Evolutionary conservation across 1,140 invertebrate species (phyloP).

Genomic region (Anastatus disparis): DNA sequence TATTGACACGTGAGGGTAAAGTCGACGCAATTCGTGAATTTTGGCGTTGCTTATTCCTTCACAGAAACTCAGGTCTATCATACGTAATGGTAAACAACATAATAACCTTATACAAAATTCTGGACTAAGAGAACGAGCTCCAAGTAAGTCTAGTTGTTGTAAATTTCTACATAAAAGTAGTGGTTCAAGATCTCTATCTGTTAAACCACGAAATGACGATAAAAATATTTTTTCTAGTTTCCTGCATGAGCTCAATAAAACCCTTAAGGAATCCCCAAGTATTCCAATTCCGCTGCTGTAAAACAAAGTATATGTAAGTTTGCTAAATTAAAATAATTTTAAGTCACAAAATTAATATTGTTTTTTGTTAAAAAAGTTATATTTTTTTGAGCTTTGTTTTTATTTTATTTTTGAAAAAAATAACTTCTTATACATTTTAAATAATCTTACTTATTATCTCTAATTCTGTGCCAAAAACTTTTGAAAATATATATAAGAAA

Average conservation of each 20-base stretch:
- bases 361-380: no score
- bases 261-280: slow-evolving; percentile 65
- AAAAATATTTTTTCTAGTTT: slow-evolving; percentile 81
- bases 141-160: slow-evolving; percentile 85
- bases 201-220: slow-evolving; percentile 80
- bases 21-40: slow-evolving; percentile 71
- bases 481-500: no score
- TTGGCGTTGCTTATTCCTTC: slow-evolving; percentile 78
- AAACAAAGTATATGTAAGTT: slow-evolving; percentile 32
- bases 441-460: no score
- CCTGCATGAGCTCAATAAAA: slow-evolving; percentile 69
- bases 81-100: slow-evolving; percentile 70
- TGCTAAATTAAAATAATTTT: no score
- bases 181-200: slow-evolving; percentile 79
- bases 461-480: no score
- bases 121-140: slow-evolving; percentile 78
- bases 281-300: slow-evolving; percentile 64
- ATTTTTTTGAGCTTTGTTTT: no score
- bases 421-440: no score
- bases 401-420: no score
- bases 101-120: slow-evolving; percentile 74
- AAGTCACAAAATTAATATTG: no score
- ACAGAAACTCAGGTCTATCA: slow-evolving; percentile 90
- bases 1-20: slow-evolving; percentile 74
- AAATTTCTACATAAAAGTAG: slow-evolving; percentile 75